Evolutionary conservation across 2,113 vertebrate species (phyloP).

Genomic region (Forbesichthys papilliferus): DNA sequence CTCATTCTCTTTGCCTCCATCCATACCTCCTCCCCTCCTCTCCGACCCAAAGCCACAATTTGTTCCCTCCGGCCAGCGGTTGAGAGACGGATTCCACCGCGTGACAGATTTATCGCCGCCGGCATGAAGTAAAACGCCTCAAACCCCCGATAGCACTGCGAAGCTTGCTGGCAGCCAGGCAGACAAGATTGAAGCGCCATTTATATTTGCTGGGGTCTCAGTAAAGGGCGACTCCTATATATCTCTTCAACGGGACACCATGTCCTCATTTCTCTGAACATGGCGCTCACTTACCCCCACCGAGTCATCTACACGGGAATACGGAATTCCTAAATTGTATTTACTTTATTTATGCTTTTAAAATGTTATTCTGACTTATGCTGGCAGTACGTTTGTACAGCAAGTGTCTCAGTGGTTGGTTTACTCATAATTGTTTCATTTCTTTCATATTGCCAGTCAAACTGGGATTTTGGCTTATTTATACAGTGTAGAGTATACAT

Average conservation of each 20-base stretch:
- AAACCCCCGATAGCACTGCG: conserved; percentile 79
- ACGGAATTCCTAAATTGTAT: too few relatives aligned
- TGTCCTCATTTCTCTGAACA: conserved; percentile 43
- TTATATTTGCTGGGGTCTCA: conserved; percentile 72
- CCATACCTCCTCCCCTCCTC: conserved; percentile 11
- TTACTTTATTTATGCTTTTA: too few relatives aligned
- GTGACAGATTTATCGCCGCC: conserved; percentile 92
- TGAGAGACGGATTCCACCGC: conserved; percentile 84
- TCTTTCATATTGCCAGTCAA: too few relatives aligned
- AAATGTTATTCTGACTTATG: too few relatives aligned
- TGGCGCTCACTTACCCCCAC: conserved; percentile 24
- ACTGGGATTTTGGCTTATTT: too few relatives aligned
- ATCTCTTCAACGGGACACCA: conserved; percentile 48
- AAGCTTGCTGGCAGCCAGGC: conserved; percentile 74
- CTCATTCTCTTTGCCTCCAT: not conserved
- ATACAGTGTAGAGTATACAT: too few relatives aligned
- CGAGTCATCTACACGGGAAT: conserved; percentile 23
- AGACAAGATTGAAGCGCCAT: conserved; percentile 75
- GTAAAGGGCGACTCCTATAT: conserved; percentile 67
- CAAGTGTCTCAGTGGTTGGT: too few relatives aligned
- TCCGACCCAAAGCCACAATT: conserved; percentile 86
- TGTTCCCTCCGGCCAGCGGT: conserved; percentile 83
- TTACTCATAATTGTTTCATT: too few relatives aligned
- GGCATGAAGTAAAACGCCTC: conserved; percentile 83
- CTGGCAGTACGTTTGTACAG: too few relatives aligned